Percentiles rank a stretch among this genome's conserved stretches.
phyloP scores from a whole-genome alignment of 2,797 vertebrate species.

The Onychomys torridus region DNA sequence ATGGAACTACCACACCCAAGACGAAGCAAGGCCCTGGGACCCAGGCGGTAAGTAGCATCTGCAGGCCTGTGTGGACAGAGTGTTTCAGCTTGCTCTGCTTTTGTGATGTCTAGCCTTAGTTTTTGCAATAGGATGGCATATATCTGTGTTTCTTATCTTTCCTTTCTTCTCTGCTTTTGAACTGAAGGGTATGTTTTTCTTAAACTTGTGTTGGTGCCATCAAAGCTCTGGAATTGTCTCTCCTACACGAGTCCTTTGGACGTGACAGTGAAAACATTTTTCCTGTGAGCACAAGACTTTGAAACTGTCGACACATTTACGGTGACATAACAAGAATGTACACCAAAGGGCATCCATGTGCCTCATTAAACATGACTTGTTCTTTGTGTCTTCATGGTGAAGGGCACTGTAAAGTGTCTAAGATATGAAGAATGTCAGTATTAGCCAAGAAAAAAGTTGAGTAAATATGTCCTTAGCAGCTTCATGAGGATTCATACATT shows the following conservation, averaged over 20 bases:
- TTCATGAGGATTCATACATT: neutral
- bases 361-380: neutral
- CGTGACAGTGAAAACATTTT: neutral
- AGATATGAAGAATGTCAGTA: slow-evolving; percentile 1
- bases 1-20: neutral
- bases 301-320: neutral
- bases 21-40: neutral
- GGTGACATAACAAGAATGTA: neutral
- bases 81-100: neutral
- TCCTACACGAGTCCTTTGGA: neutral
- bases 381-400: neutral
- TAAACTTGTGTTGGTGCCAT: neutral
- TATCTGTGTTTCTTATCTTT: neutral
- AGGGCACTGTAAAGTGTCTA: neutral
- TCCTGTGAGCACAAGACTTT: neutral
- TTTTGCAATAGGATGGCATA: neutral
- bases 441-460: neutral
- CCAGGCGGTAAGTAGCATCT: slow-evolving; percentile 81
- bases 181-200: neutral
- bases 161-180: neutral
- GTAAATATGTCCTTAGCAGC: neutral
- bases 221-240: neutral
- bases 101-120: neutral
- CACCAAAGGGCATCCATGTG: neutral
- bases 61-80: neutral